Conservation (phyloP, 2,113 vertebrate species). For the Lepisosteus osseus region DNA sequence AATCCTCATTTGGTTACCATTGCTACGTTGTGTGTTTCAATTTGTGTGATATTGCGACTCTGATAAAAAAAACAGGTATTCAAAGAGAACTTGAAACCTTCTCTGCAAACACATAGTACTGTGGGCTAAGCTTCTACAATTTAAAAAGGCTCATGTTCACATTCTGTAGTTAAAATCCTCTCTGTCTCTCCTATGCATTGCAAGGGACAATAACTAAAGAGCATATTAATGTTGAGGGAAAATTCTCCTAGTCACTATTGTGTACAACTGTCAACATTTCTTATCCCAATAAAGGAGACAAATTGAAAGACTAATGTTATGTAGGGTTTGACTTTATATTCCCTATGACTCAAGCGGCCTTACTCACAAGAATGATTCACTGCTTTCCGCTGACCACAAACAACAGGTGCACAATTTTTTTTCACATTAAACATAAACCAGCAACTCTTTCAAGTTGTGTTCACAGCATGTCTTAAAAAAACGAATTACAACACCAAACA, state of each 20-base stretch:
- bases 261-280: too few species aligned
- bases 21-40: not conserved
- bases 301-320: conserved; percentile 27
- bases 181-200: too few species aligned
- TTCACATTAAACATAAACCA: not conserved
- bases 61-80: not conserved
- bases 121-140: too few species aligned
- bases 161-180: too few species aligned
- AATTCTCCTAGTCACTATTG: too few species aligned
- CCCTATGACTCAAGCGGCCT: conserved; percentile 10
- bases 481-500: not conserved
- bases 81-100: not conserved
- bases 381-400: conserved; percentile 26
- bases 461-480: not conserved
- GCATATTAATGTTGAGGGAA: too few species aligned
- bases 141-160: too few species aligned
- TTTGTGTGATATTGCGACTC: not conserved
- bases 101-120: not conserved
- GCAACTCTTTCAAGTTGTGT: not conserved
- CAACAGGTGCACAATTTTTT: conserved; percentile 50
- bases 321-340: conserved; percentile 41
- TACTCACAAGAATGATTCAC: conserved; percentile 43
- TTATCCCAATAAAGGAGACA: too few species aligned
- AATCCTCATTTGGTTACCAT: conserved; percentile 7
- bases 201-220: too few species aligned